phyloP scores from a whole-genome alignment of 1,140 invertebrate genomes.

The Drosophila kanapiae region DNA sequence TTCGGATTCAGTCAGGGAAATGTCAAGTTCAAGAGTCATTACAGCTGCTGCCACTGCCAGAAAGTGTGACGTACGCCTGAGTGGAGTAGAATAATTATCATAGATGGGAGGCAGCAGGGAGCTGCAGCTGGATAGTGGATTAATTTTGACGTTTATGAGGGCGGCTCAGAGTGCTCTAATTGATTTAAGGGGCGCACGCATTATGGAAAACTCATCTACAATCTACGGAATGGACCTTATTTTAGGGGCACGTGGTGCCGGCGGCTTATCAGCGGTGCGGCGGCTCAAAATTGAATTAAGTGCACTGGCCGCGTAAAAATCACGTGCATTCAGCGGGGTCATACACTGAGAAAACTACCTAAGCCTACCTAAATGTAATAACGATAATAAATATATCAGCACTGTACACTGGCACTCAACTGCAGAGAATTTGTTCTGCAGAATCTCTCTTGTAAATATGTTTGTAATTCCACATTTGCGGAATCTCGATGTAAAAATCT shows the following conservation, averaged over 20 bases:
- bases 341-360: neutral
- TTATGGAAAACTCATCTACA: slow-evolving; percentile 41
- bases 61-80: slow-evolving; percentile 40
- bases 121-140: slow-evolving; percentile 71
- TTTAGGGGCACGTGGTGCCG: slow-evolving; percentile 20
- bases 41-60: slow-evolving; percentile 65
- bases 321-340: slow-evolving; percentile 44
- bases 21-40: slow-evolving; percentile 83
- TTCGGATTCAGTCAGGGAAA: slow-evolving; percentile 49
- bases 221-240: slow-evolving; percentile 1
- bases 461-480: too few relatives aligned
- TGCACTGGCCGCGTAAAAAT: slow-evolving; percentile 68
- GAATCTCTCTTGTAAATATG: too few relatives aligned
- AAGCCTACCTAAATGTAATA: too few relatives aligned
- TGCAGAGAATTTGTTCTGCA: too few relatives aligned
- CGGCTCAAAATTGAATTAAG: slow-evolving; percentile 62
- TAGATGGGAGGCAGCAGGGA: slow-evolving; percentile 11
- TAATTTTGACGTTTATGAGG: slow-evolving; percentile 81
- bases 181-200: slow-evolving; percentile 57
- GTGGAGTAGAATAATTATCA: slow-evolving; percentile 30
- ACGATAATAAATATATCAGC: neutral
- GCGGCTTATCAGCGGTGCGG: slow-evolving; percentile 43
- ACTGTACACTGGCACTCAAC: too few relatives aligned
- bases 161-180: slow-evolving; percentile 75
- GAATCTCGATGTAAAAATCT: too few relatives aligned